phyloP scores from a whole-genome alignment of 1,140 invertebrate species.

The Drosophila grimshawi region DNA sequence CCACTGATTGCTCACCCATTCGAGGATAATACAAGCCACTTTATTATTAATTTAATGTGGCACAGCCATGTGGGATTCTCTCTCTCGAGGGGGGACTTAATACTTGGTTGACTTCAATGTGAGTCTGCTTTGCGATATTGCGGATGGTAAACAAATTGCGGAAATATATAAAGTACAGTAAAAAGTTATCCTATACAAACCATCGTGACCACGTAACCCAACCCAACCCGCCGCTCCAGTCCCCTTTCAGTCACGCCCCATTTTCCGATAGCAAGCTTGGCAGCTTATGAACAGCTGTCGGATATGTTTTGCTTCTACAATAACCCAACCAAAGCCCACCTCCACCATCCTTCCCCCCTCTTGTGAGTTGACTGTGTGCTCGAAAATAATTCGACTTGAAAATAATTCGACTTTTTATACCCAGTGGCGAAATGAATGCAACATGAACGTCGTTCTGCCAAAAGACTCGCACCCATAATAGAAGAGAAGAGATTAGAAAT shows the following conservation, averaged over 20 bases:
- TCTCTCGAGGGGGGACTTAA: slow-evolving; percentile 26
- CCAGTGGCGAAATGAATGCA: slow-evolving; percentile 11
- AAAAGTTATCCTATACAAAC: slow-evolving; percentile 8
- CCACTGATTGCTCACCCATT: neutral
- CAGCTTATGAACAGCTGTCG: slow-evolving; percentile 49
- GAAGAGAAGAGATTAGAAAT: no score
- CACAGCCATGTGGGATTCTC: neutral
- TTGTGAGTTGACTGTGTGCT: slow-evolving; percentile 3
- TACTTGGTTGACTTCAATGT: slow-evolving; percentile 25
- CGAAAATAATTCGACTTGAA: slow-evolving; percentile 34
- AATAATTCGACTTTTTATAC: slow-evolving; percentile 34
- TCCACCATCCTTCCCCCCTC: neutral
- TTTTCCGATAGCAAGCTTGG: neutral
- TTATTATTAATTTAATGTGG: slow-evolving; percentile 4
- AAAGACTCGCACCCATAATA: no score
- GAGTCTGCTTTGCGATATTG: slow-evolving; percentile 28
- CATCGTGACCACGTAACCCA: neutral
- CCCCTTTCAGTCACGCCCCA: neutral
- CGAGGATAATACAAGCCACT: neutral
- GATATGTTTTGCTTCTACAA: slow-evolving; percentile 38
- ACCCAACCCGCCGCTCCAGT: neutral
- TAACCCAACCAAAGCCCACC: neutral
- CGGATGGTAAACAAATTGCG: slow-evolving; percentile 52
- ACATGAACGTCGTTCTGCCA: neutral
- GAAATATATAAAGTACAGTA: slow-evolving; percentile 44